Percentiles rank a stretch among this genome's conserved stretches.
phyloP scores from a whole-genome alignment of 2,113 vertebrate species.

The Hippocampus zosterae region DNA sequence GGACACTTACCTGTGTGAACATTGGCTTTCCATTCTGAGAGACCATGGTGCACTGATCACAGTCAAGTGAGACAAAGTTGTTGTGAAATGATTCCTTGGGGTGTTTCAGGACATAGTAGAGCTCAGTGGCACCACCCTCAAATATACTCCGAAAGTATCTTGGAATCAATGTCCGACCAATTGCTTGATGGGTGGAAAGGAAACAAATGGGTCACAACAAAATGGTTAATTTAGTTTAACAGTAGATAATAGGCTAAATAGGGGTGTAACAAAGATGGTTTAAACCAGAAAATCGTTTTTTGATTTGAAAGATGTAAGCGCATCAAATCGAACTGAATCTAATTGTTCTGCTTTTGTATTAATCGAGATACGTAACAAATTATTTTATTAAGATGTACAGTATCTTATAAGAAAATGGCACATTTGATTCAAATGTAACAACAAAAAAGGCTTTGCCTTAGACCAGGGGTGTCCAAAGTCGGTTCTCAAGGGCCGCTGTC shows the following conservation, averaged over 20 bases:
- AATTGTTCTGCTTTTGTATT: too few relatives aligned
- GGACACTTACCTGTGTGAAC: conserved; percentile 78
- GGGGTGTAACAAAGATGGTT: too few relatives aligned
- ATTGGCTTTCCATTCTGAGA: conserved; percentile 98
- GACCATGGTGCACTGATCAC: conserved; percentile 98
- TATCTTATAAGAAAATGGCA: too few relatives aligned
- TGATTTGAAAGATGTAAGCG: too few relatives aligned
- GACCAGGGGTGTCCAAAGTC: too few relatives aligned
- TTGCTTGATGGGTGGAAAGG: conserved; percentile 74
- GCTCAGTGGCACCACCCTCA: conserved; percentile 94
- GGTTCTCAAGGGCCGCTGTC: too few relatives aligned
- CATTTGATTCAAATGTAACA: too few relatives aligned
- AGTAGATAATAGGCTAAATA: neutral
- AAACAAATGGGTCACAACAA: neutral
- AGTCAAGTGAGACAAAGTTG: conserved; percentile 95
- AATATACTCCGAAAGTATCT: conserved; percentile 98
- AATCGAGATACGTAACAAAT: too few relatives aligned
- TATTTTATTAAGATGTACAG: too few relatives aligned
- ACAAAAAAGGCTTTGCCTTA: too few relatives aligned
- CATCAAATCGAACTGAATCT: too few relatives aligned
- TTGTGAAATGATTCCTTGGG: conserved; percentile 99
- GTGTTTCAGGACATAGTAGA: conserved; percentile 96
- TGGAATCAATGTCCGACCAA: conserved; percentile 96
- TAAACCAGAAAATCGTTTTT: too few relatives aligned
- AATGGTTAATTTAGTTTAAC: neutral